Conservation (phyloP, 2,113 vertebrate species). For the Phoxinus phoxinus region DNA sequence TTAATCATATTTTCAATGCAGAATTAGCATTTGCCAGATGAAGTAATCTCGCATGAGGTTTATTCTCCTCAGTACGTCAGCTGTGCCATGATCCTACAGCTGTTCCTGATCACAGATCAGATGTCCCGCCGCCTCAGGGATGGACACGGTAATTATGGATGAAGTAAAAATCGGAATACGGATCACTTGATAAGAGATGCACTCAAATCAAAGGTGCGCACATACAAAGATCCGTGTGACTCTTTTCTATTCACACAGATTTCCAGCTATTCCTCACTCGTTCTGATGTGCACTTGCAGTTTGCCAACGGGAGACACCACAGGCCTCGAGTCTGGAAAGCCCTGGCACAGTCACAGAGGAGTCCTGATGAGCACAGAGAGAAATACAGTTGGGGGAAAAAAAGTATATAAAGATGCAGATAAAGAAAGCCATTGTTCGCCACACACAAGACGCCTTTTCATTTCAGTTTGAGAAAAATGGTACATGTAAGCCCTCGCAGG, state of each 20-base stretch:
- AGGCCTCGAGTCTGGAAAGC: slow-evolving; percentile 51
- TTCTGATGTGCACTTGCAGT: slow-evolving; percentile 5
- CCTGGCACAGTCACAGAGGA: slow-evolving; percentile 57
- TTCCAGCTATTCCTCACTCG: background rate
- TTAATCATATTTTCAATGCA: slow-evolving; percentile 7
- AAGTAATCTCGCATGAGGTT: background rate
- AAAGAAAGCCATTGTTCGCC: slow-evolving; percentile 54
- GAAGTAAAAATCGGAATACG: background rate
- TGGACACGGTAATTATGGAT: background rate
- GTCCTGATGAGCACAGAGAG: slow-evolving; percentile 41
- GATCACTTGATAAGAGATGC: slow-evolving; percentile 20
- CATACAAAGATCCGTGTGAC: background rate
- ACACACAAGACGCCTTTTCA: slow-evolving; percentile 59
- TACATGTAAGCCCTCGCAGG: slow-evolving; percentile 53
- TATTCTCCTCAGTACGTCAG: background rate
- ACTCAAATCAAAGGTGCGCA: background rate
- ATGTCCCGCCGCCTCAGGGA: background rate
- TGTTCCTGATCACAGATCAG: slow-evolving; percentile 17
- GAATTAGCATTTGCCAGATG: background rate
- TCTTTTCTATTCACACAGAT: background rate
- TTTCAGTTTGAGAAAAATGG: slow-evolving; percentile 58
- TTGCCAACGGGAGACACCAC: slow-evolving; percentile 50
- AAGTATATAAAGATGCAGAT: slow-evolving; percentile 53
- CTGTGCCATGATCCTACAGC: background rate
- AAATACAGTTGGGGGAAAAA: background rate